Evolutionary conservation across 23 tunicate genomes (phyloP), one percentile per base, ranked within the genome.

Genomic region (Pegea sp.): DNA sequence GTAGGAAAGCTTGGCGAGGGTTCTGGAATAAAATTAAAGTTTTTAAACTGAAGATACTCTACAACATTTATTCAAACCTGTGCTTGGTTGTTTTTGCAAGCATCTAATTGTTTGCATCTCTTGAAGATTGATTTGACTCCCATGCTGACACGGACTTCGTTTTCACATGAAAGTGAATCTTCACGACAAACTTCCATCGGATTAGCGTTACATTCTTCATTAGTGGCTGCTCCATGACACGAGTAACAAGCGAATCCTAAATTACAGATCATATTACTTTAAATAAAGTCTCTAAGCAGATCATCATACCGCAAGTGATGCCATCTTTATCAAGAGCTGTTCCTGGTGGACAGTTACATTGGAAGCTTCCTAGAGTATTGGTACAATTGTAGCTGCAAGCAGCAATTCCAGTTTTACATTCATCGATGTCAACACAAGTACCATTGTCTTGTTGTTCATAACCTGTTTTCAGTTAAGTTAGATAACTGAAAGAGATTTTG

Each of bases 151-250:
- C 99, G 93, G 54, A 91, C 77, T 68, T 91, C 86, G 72, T 91
- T 91, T 64, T 91, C 93, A 30, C 99, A 91, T 7, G 99, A 64
- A 57, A 78, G 74, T 8, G 87, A 75, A 42, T 79, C 93, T 23
- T 48, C 38, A n/a, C 79, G 62, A 57, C 99, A 91, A 29, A 90
- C 74, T 58, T 68, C 75, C 21, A 63, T 42, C 2, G 64, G 59
- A 8, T 56, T 30, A 19, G 68, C 76, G 29, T 84, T 73, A 63
- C 95, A 84, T 32, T 63, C 76, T 38, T 67, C 84, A 63, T 84
- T 84, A 25, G 84, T 67, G 42, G 66, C 55, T n/a, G 95, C 95
- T 16, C 76, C 76, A 19, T 73, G 44, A 53, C 95, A 84, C 28
- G 49, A 24, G 60, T 67, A 84, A 49, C 95, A 84, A 0, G 95